phyloP scores from a whole-genome alignment of 53 echinoderm and acorn worm genomes.

The Echinarachnius parma region DNA sequence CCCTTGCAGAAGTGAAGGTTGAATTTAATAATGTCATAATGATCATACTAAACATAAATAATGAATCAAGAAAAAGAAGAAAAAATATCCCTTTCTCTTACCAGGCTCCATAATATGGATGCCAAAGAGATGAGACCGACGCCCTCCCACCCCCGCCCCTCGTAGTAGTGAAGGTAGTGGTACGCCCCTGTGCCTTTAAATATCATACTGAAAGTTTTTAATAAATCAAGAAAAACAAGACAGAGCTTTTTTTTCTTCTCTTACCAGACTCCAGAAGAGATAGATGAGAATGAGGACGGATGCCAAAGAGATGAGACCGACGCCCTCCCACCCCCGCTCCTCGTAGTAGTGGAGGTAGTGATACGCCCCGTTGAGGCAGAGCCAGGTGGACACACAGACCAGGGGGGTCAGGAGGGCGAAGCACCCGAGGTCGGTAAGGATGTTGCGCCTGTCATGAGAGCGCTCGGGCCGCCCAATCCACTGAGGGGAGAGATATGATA shows the following conservation, averaged over 20 bases:
- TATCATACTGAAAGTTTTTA: not conserved
- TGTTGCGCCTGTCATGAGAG: conserved; percentile 57
- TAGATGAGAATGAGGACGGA: conserved; percentile 60
- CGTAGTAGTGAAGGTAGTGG: conserved; percentile 52
- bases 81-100: conserved; percentile 30
- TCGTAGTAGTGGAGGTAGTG: conserved; percentile 56
- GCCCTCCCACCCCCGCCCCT: conserved; percentile 56
- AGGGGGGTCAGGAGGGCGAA: conserved; percentile 59
- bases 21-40: too few species aligned
- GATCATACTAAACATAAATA: not conserved
- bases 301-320: conserved; percentile 61
- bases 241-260: too few species aligned
- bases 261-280: conserved; percentile 69
- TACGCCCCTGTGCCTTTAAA: conserved; percentile 35
- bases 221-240: too few species aligned
- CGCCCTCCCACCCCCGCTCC: conserved; percentile 51
- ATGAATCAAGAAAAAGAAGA: not conserved
- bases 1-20: too few species aligned
- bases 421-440: conserved; percentile 52
- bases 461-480: conserved; percentile 57
- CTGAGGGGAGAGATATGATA: conserved; percentile 38
- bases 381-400: conserved; percentile 60
- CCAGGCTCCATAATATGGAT: conserved; percentile 60
- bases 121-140: conserved; percentile 61
- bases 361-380: conserved; percentile 70